A percentile compares a stretch with the other conserved stretches of the same genome.
phyloP scores from a whole-genome alignment of 2,797 vertebrate species.

The Tokudaia tokunoshimensis region DNA sequence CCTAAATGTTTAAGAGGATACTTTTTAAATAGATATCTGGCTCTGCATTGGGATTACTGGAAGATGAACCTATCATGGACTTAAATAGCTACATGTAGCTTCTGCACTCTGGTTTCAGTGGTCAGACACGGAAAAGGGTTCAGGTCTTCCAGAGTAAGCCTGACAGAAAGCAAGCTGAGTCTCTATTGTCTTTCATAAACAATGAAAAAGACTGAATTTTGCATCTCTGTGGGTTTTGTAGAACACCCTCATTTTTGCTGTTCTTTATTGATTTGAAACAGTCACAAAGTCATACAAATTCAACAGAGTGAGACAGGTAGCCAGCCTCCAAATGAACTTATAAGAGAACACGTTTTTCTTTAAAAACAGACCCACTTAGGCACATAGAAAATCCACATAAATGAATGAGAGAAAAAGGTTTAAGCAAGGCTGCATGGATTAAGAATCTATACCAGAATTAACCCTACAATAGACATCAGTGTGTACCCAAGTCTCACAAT shows the following conservation, averaged over 20 bases:
- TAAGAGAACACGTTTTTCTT: background rate
- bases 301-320: background rate
- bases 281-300: background rate
- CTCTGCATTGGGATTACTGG: background rate
- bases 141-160: background rate
- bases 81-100: background rate
- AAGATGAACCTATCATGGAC: background rate
- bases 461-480: background rate
- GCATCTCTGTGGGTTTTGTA: background rate
- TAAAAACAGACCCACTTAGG: background rate
- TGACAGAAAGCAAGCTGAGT: background rate
- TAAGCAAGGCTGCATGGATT: background rate
- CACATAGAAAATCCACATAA: slow-evolving; percentile 30
- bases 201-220: background rate
- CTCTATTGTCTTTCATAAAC: background rate
- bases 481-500: background rate
- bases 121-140: background rate
- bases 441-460: background rate
- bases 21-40: background rate
- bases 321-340: background rate
- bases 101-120: background rate
- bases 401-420: background rate
- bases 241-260: background rate
- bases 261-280: background rate
- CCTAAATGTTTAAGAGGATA: background rate